Evolutionary conservation across 2,888 invertebrate species (phyloP), one percentile per base, ranked within the genome.

Genomic region (Hyles lineata): DNA sequence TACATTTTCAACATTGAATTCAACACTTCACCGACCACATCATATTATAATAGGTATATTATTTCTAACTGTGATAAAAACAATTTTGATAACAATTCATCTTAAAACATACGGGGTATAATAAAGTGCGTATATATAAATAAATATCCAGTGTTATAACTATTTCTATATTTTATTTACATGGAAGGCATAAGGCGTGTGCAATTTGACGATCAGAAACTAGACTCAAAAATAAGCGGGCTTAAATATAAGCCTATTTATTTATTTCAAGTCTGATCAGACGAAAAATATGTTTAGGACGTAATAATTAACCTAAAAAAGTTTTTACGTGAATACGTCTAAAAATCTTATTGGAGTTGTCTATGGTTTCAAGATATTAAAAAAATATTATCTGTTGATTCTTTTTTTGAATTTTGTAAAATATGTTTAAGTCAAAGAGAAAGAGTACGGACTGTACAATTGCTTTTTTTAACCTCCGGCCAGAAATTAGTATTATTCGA

Each of bases 181-280:
- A 93, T 91, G 91, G 91, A 92, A 92, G 92, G 92, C 91, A 87
- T 89, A 84, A 91, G 88, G 89, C 89, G 80, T 87, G 90, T 88
- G 88, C 88, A 85, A 17, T n/a, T 17, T 76, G 74, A 81, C 17
- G 25, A 50, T 63, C 25, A 23, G 67, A 67, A 67, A 50, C 23
- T 50, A 50, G n/a, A 63, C 8, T 43, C 21, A 63, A 63, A 62
- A 62, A 63, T 63, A 63, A 61, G 25, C 25, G 25, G 60, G 60
- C 60, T 60, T 60, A 23, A 25, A 17, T 25, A 60, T 25, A 60
- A 60, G 60, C 23, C 23, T 60, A 29, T 25, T 29, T 15, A 15
- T 25, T 17, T 15, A 19, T 35, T 63, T 9, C 21, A 0, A 35
- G 32, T 62, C 35, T 63, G 19, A 8, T 35, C 19, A n/a, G 23